Evolutionary conservation across 1,140 invertebrate genomes (phyloP), one percentile per base, ranked within the genome.

Genomic region (Cyrtorhinus lividipennis): DNA sequence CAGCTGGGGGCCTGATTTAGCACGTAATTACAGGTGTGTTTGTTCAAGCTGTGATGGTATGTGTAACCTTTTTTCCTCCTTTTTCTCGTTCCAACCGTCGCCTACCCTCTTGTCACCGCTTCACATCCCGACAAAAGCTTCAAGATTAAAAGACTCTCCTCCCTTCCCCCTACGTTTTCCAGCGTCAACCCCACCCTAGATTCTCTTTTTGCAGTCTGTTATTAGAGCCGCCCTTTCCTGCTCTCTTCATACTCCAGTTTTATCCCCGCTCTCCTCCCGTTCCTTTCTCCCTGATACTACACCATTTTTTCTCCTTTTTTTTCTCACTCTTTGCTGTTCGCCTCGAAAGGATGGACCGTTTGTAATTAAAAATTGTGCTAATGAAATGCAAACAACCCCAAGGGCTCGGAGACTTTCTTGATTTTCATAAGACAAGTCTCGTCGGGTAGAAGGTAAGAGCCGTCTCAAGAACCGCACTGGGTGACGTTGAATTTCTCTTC

Each of bases 311-410:
- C 48, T 20, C 20, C 8, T 44, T n/a, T n/a, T 44, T 44, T 44
- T 44, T 53, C 20, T 53, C 20, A 20, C 5, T 8, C 48, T 20
- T 38, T 38, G 48, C 20, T 53, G 48, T 20, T 44, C 8, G 38
- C 48, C 48, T 53, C 18, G 18, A 20, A 53, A 22, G 48, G 38
- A 44, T 5, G 20, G 20, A 22, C 20, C 48, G 48, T 53, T 53
- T 53, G 48, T 53, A 53, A 53, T 53, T 53, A 53, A 53, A 53
- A 53, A 53, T 20, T 15, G 48, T 53, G 48, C 48, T 53, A 53
- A 53, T 53, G 48, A 53, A 53, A 53, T 53, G 48, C 48, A 53
- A 53, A 53, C 48, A 53, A 53, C 48, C 20, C 30, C 30, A 15
- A 38, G 15, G 15, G 30, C 5, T 38, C 15, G 30, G 30, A 15